Evolutionary conservation across 2,888 invertebrate genomes (phyloP).

Genomic region (Cotesia congregata): DNA sequence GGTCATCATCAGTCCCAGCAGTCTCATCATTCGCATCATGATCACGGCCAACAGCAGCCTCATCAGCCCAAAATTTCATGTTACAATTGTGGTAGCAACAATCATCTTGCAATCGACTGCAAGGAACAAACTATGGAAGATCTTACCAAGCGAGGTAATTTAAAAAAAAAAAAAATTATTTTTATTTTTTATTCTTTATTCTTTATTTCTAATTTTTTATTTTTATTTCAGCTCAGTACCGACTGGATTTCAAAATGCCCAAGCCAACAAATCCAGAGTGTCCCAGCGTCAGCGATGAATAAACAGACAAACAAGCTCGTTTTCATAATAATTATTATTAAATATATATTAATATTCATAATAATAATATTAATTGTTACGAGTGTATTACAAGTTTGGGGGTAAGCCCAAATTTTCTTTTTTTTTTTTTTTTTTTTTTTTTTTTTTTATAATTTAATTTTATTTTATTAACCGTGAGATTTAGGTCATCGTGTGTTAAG

Average conservation of each 20-base stretch:
- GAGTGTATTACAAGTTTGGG: constrained; percentile 4
- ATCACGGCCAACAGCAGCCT: constrained; percentile 66
- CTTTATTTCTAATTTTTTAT: background rate
- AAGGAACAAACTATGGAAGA: constrained; percentile 94
- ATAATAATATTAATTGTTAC: constrained; percentile 48
- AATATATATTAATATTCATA: constrained; percentile 15
- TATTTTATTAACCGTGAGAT: background rate
- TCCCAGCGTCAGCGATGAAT: constrained; percentile 69
- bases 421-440: constrained; percentile 2
- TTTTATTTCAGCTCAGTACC: constrained; percentile 69
- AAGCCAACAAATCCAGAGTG: constrained; percentile 68
- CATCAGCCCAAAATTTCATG: constrained; percentile 82
- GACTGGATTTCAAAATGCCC: constrained; percentile 69
- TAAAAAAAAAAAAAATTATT: background rate
- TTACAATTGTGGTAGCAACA: constrained; percentile 91
- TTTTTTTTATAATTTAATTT: background rate
- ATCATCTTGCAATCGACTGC: constrained; percentile 89
- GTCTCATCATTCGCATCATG: constrained; percentile 65
- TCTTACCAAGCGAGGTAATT: constrained; percentile 76
- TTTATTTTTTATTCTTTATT: constrained; percentile 2
- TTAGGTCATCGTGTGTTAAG: background rate
- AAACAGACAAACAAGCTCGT: constrained; percentile 49
- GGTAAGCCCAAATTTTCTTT: background rate
- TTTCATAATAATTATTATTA: background rate
- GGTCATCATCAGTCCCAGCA: constrained; percentile 57